Evolutionary conservation across 2,797 vertebrate species (phyloP).

Genomic region (Numenius phaeopus): DNA sequence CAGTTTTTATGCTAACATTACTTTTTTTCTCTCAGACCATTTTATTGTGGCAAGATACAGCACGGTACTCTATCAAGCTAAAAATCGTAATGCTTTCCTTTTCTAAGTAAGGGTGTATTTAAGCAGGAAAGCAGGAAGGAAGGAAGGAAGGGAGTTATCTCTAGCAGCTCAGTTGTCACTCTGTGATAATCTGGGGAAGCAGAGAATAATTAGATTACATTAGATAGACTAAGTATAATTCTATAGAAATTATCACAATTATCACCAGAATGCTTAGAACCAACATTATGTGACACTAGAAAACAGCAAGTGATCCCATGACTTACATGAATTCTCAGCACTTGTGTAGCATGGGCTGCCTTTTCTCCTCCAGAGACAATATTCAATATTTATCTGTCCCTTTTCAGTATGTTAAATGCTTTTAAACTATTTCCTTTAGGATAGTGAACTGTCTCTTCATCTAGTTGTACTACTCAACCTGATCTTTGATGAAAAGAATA

Average conservation of each 20-base stretch:
- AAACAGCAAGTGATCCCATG: neutral
- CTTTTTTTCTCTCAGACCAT: neutral
- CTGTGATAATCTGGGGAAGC: neutral
- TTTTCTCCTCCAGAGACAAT: neutral
- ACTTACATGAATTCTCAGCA: neutral
- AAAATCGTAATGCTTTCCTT: neutral
- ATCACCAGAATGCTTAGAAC: neutral
- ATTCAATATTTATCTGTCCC: neutral
- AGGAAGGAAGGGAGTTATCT: neutral
- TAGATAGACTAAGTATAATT: neutral
- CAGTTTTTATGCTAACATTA: neutral
- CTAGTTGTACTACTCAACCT: neutral
- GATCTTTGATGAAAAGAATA: neutral
- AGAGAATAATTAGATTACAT: neutral
- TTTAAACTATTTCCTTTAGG: neutral
- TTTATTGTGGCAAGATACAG: neutral
- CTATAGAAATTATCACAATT: neutral
- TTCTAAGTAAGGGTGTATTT: neutral
- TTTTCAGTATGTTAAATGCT: neutral
- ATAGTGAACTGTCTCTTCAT: neutral
- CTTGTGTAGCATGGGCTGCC: neutral
- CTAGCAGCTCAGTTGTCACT: constrained; percentile 9
- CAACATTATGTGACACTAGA: neutral
- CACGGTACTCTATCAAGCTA: neutral
- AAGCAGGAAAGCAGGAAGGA: neutral